These are phyloP conservation scores for Cerastis leucographa DNA, from an alignment of 2,888 invertebrate species.

Conservation along the genomic window DNA sequence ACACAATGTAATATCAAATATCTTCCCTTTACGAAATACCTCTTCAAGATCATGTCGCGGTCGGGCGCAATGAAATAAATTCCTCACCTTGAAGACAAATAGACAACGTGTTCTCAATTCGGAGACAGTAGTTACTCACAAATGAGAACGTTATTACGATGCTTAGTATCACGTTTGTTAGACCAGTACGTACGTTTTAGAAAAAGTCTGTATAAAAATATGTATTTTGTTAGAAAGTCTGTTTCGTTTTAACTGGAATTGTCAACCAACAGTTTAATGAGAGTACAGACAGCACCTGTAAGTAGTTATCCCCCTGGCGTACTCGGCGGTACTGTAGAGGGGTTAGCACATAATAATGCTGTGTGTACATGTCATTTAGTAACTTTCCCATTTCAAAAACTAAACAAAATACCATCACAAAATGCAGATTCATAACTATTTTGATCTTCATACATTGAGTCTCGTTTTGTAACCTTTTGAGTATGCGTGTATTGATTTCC, in stretches of 20 bases:
- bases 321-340: no score
- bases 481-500: no score
- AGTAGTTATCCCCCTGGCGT: no score
- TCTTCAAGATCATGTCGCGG: background rate
- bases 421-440: no score
- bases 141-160: background rate
- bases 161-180: slow-evolving; percentile 16
- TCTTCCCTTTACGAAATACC: background rate
- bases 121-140: slow-evolving; percentile 18
- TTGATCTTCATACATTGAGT: no score
- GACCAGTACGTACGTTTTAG: background rate
- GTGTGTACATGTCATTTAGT: no score
- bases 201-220: background rate
- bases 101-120: slow-evolving; percentile 4
- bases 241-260: background rate
- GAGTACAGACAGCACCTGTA: no score
- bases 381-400: no score
- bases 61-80: slow-evolving; percentile 10
- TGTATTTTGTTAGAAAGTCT: background rate
- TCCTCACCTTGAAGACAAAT: slow-evolving; percentile 9
- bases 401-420: no score
- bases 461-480: no score
- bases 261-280: no score
- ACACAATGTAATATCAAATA: background rate
- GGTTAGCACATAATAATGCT: no score